Conservation (phyloP, 2,797 vertebrate species). For the Tragelaphus oryx region DNA sequence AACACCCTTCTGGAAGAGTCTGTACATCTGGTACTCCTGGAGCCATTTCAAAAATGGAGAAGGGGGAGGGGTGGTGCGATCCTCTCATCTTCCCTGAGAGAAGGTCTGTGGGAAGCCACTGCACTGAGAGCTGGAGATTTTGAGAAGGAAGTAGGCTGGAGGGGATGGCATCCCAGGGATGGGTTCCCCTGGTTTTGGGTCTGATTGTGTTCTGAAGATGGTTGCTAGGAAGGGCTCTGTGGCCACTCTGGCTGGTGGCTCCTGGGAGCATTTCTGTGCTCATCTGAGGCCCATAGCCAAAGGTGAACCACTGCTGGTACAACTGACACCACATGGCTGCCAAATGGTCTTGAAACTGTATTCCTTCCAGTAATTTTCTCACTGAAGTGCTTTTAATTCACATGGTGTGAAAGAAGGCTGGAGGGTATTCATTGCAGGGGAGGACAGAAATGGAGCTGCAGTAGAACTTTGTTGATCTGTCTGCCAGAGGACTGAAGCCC, state of each 20-base stretch:
- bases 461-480: neutral
- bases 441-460: neutral
- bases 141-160: neutral
- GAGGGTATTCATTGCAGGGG: neutral
- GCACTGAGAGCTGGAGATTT: neutral
- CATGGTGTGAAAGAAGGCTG: neutral
- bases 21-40: conserved; percentile 25
- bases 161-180: neutral
- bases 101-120: neutral
- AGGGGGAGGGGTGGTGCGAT: neutral
- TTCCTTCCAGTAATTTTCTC: conserved; percentile 39
- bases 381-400: conserved; percentile 42
- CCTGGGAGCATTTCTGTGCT: neutral
- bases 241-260: neutral
- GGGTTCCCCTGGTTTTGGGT: neutral
- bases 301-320: neutral
- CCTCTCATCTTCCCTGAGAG: neutral
- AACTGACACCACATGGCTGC: neutral
- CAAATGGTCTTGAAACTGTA: conserved; percentile 17
- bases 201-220: neutral
- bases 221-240: neutral
- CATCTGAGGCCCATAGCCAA: neutral
- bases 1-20: conserved; percentile 41
- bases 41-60: conserved; percentile 38
- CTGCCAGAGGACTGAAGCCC: neutral